Percentiles rank a stretch among this genome's conserved stretches.
Conservation (phyloP, 2,888 invertebrate genomes). For the Stegophylla sp. region DNA sequence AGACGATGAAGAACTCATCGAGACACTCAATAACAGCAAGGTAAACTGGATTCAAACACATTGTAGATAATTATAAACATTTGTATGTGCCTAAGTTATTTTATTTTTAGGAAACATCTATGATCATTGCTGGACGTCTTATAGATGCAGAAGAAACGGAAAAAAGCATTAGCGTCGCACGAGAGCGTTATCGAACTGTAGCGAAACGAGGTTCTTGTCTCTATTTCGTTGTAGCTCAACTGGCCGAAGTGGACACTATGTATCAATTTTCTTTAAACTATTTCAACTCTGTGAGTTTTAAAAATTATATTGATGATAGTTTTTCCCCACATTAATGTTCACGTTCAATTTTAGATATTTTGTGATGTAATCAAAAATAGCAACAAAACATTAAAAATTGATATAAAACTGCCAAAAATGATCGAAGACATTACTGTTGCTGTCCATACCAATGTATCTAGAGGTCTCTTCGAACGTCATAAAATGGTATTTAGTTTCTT, state of each 20-base stretch:
- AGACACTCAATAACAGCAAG: slow-evolving; percentile 89
- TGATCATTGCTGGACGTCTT: slow-evolving; percentile 86
- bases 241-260: slow-evolving; percentile 92
- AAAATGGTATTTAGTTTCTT: slow-evolving; percentile 89
- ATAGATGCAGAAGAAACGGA: slow-evolving; percentile 88
- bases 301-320: slow-evolving; percentile 65
- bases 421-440: slow-evolving; percentile 85
- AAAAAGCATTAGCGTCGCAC: slow-evolving; percentile 72
- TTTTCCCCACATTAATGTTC: background rate
- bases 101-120: slow-evolving; percentile 73
- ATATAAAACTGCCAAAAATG: slow-evolving; percentile 75
- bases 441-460: slow-evolving; percentile 88
- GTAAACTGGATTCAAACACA: slow-evolving; percentile 64
- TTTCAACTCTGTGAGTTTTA: slow-evolving; percentile 70
- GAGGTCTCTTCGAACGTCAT: slow-evolving; percentile 92
- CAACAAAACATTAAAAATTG: slow-evolving; percentile 72
- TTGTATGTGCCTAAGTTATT: background rate
- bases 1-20: slow-evolving; percentile 91
- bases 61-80: background rate
- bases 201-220: slow-evolving; percentile 83
- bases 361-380: slow-evolving; percentile 80
- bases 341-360: slow-evolving; percentile 55
- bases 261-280: slow-evolving; percentile 93
- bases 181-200: slow-evolving; percentile 84
- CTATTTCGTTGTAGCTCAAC: slow-evolving; percentile 90